Percentiles rank a stretch among this genome's conserved stretches.
phyloP scores from a whole-genome alignment of 64 coral and sea anemone genomes.

The Stichodactyla helianthus region DNA sequence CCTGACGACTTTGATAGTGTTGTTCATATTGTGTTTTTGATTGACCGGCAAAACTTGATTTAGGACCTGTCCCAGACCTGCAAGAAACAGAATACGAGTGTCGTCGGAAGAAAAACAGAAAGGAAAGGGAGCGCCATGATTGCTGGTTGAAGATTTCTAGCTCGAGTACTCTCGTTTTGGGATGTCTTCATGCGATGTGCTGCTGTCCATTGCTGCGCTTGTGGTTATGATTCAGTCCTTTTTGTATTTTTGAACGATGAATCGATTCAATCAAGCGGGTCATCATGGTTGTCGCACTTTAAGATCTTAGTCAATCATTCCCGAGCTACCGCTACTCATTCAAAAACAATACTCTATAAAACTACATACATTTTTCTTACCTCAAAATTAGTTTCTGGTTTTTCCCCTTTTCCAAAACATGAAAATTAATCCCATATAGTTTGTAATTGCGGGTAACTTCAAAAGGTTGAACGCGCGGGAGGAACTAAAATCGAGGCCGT shows the following conservation, averaged over 20 bases:
- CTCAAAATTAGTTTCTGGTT: not conserved
- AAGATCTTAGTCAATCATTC: not conserved
- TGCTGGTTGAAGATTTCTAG: not conserved
- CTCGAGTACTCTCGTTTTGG: not conserved
- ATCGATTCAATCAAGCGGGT: not conserved
- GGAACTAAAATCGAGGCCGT: constrained; percentile 12
- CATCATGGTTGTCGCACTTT: constrained; percentile 6
- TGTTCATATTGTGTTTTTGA: constrained; percentile 8
- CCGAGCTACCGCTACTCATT: not conserved
- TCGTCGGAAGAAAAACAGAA: not conserved
- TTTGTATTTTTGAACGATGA: not conserved
- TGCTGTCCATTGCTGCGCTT: constrained; percentile 12
- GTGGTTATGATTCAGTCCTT: not conserved
- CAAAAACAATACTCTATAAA: not conserved
- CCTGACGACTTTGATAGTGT: constrained; percentile 4
- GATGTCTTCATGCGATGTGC: not conserved
- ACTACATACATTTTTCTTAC: not conserved
- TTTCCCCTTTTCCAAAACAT: not conserved
- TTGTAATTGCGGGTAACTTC: constrained; percentile 4
- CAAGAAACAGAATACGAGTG: not conserved
- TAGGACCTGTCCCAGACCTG: constrained; percentile 14
- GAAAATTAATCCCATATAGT: not conserved
- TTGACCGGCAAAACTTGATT: constrained; percentile 17
- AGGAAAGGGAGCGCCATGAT: not conserved
- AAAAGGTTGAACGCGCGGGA: constrained; percentile 19